Evolutionary conservation across 2,888 invertebrate species (phyloP), one percentile per base, ranked within the genome.

Genomic region (Boloria selene): DNA sequence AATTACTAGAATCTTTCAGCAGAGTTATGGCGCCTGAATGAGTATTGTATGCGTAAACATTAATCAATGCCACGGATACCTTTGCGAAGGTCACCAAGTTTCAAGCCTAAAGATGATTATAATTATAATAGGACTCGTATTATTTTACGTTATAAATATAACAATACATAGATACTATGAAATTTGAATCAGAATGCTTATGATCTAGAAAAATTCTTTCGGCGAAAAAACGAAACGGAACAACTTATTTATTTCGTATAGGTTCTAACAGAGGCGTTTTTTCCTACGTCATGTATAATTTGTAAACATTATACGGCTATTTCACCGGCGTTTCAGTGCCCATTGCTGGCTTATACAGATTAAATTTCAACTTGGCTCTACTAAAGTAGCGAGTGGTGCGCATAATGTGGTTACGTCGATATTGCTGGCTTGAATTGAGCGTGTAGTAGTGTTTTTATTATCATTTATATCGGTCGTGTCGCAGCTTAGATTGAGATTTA

Each of bases 1-100:
- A 84, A 78, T 77, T 74, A 71, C 75, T 76, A 75, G 77, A 80
- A 78, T 83, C 73, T 75, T 67, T 66, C 65, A 70, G 69, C 72
- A 70, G 69, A 73, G 68, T 64, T 72, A 70, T 69, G 76, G 73
- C 72, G 74, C 73, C 77, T 85, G 83, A 86, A 88, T 86, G 85
- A 78, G 81, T 81, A 85, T 87, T 88, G 86, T 88, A 85, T 87
- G 84, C 82, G 85, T 86, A 85, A 85, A 84, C 80, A 86, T 85
- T 86, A 85, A 88, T 88, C 88, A 89, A 87, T 88, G 88, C 86
- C 88, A 87, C 84, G 86, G 83, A 77, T 86, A 84, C 81, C 79
- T 78, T 77, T 73, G 73, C 72, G 85, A 88, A 89, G 89, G 89
- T 86, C 86, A 80, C 67, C 72, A 80, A 79, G 75, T 75, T 73